These are phyloP conservation scores for Tenualosa thibaudeaui DNA, from an alignment of 2,797 vertebrate genomes.

Conservation along the genomic window DNA sequence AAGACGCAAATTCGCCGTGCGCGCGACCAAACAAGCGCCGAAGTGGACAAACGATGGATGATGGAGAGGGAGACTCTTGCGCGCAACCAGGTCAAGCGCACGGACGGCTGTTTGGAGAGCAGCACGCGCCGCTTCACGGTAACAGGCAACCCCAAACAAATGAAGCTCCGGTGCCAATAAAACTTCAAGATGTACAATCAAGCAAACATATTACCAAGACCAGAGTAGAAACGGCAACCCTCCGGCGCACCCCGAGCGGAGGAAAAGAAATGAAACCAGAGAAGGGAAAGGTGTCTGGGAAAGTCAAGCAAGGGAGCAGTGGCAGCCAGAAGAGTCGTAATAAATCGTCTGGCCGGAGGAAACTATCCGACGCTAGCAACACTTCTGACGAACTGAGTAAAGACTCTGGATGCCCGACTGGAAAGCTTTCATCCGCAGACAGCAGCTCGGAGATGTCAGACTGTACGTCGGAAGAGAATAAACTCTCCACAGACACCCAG, in stretches of 20 bases:
- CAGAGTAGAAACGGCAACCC: conserved; percentile 55
- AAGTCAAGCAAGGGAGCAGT: conserved; percentile 41
- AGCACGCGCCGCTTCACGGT: conserved; percentile 60
- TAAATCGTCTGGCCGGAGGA: conserved; percentile 62
- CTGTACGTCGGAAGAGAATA: conserved; percentile 71
- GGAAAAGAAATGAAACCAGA: conserved; percentile 66
- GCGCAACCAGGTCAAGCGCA: conserved; percentile 48
- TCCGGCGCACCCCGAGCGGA: conserved; percentile 33
- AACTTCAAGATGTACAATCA: conserved; percentile 71
- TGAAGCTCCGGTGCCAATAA: conserved; percentile 67
- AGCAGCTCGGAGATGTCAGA: conserved; percentile 85
- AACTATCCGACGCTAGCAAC: conserved; percentile 68
- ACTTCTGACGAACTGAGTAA: conserved; percentile 71
- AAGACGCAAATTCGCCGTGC: conserved; percentile 31
- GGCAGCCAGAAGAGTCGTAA: conserved; percentile 58
- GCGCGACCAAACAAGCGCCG: conserved; percentile 28
- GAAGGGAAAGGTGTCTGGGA: conserved; percentile 61
- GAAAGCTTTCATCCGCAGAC: conserved; percentile 79
- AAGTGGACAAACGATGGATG: conserved; percentile 59
- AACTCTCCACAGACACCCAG: conserved; percentile 72
- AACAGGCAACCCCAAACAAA: conserved; percentile 70
- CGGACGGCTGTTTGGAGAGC: conserved; percentile 58
- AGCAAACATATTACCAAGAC: conserved; percentile 63
- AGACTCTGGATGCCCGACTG: conserved; percentile 68
- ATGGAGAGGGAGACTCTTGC: conserved; percentile 56